These are phyloP conservation scores for Tapera naevia DNA, from an alignment of 2,797 vertebrate species.

Conservation along the genomic window DNA sequence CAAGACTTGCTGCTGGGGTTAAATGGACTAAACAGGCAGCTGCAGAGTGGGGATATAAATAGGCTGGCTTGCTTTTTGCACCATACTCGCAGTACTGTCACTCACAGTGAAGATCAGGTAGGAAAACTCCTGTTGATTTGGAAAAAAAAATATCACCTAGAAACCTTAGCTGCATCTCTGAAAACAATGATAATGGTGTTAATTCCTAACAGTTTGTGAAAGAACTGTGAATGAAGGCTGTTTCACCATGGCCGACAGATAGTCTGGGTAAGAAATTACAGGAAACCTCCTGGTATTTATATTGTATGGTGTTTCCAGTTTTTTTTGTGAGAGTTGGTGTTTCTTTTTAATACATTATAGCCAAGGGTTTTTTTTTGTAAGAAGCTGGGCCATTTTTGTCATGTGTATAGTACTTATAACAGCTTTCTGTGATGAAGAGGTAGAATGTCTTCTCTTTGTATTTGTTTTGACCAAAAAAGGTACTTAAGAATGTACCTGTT, in stretches of 20 bases:
- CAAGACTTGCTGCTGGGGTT: neutral
- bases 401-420: neutral
- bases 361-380: neutral
- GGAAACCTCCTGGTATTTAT: neutral
- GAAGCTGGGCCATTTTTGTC: neutral
- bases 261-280: neutral
- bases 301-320: neutral
- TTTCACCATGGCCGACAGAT: neutral
- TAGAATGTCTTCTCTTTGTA: neutral
- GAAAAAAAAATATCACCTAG: neutral
- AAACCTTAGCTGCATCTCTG: neutral
- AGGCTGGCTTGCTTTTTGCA: neutral
- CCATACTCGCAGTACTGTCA: neutral
- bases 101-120: neutral
- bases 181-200: neutral
- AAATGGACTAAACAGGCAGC: neutral
- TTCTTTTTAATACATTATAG: neutral
- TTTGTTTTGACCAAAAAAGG: slow-evolving; percentile 32
- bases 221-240: neutral
- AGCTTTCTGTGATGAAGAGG: neutral
- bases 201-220: neutral
- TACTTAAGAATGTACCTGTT: slow-evolving; percentile 52
- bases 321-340: neutral
- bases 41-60: neutral
- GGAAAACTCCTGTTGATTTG: neutral